Conservation (phyloP, 2,113 vertebrate genomes). For the Prietella phreatophila region DNA sequence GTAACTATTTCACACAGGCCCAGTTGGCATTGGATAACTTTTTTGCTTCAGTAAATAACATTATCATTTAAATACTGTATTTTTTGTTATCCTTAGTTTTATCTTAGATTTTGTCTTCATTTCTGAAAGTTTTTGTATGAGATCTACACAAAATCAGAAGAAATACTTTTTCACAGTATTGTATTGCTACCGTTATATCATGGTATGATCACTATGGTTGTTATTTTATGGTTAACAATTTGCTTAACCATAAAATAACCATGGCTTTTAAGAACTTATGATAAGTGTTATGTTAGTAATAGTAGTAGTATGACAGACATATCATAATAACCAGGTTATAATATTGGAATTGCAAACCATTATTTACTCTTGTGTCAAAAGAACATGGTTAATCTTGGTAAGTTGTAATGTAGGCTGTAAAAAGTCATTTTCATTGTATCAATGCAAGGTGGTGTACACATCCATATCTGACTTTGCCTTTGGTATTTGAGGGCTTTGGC, state of each 20-base stretch:
- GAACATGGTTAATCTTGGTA: not conserved
- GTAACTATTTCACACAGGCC: too few species aligned
- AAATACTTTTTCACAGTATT: too few species aligned
- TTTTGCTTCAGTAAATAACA: too few species aligned
- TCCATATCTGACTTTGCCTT: not conserved
- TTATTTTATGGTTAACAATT: not conserved
- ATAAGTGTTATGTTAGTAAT: not conserved
- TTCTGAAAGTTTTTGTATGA: too few species aligned
- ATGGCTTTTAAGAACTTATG: not conserved
- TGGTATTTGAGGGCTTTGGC: not conserved
- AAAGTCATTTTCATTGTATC: not conserved
- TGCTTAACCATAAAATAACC: not conserved
- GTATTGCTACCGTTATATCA: not conserved
- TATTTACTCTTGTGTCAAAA: not conserved
- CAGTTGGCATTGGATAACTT: too few species aligned
- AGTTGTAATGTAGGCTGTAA: too few species aligned
- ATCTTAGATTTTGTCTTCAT: too few species aligned
- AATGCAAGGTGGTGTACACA: not conserved
- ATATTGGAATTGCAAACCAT: not conserved
- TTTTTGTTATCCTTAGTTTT: too few species aligned
- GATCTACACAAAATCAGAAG: too few species aligned
- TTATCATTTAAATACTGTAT: too few species aligned
- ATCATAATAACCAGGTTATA: not conserved
- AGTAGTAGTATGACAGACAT: not conserved
- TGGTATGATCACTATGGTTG: not conserved